Conservation (phyloP, 2,797 vertebrate species). For the Pithecia hirsuta region DNA sequence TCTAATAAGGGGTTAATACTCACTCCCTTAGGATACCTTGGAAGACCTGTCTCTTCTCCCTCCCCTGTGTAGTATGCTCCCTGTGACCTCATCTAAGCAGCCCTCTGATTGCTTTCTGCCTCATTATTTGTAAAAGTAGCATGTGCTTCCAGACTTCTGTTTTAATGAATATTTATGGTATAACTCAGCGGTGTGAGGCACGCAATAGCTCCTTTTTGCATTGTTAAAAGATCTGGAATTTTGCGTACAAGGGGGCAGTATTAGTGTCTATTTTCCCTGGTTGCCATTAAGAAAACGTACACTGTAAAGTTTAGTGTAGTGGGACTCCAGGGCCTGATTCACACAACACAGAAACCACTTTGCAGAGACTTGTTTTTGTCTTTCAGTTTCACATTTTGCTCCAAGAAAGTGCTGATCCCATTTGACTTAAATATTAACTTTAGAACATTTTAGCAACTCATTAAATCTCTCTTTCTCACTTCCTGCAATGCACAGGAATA, state of each 20-base stretch:
- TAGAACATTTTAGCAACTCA: constrained; percentile 66
- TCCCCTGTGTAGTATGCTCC: rapidly evolving
- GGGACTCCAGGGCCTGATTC: constrained; percentile 58
- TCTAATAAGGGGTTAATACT: too few species aligned
- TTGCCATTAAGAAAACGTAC: constrained; percentile 48
- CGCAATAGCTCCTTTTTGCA: constrained; percentile 26
- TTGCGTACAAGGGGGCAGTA: neutral
- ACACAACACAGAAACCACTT: constrained; percentile 38
- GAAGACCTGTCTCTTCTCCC: neutral
- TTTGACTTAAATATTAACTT: constrained; percentile 74
- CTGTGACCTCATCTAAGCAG: neutral
- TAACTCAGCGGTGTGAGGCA: neutral
- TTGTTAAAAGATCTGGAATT: constrained; percentile 56
- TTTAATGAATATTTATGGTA: constrained; percentile 69
- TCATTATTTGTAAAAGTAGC: constrained; percentile 22
- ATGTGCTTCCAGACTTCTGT: neutral
- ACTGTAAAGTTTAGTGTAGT: constrained; percentile 68
- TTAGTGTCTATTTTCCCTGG: constrained; percentile 67
- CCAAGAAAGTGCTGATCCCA: constrained; percentile 63
- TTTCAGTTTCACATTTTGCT: constrained; percentile 46
- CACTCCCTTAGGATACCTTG: neutral
- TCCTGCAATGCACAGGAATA: neutral
- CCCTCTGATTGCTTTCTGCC: neutral
- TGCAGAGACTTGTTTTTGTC: neutral
- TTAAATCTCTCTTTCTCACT: constrained; percentile 54